These are phyloP conservation scores for Saturnia pavonia DNA, from an alignment of 2,888 invertebrate species.

Conservation along the genomic window DNA sequence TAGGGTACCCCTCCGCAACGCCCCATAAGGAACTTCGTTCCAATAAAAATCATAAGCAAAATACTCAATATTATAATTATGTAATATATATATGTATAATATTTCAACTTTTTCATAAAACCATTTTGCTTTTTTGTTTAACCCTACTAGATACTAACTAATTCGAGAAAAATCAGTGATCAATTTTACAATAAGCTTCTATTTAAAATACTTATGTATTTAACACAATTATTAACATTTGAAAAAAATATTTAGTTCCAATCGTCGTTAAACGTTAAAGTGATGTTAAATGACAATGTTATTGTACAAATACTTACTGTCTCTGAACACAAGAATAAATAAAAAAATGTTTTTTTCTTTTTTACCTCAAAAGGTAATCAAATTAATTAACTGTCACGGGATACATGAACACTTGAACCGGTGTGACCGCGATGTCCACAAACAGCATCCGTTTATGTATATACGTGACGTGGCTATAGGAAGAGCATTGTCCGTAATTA, in stretches of 20 bases:
- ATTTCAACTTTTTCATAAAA: no score
- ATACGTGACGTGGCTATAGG: conserved; percentile 38
- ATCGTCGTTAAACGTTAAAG: neutral
- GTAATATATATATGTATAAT: no score
- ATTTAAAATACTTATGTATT: no score
- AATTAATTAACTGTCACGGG: conserved; percentile 7
- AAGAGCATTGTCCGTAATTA: conserved; percentile 63
- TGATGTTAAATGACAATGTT: neutral
- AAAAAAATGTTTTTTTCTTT: neutral
- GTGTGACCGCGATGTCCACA: conserved; percentile 28
- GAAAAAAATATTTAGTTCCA: neutral
- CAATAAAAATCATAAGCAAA: no score
- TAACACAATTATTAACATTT: neutral
- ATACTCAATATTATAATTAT: no score
- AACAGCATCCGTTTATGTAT: conserved; percentile 29
- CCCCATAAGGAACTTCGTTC: no score
- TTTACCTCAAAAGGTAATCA: neutral
- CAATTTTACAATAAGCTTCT: no score
- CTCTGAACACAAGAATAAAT: neutral
- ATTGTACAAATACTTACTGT: neutral
- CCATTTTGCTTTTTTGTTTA: no score
- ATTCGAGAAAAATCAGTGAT: no score
- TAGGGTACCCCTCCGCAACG: no score
- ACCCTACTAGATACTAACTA: no score
- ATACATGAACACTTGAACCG: conserved; percentile 28